Percentiles rank a stretch among this genome's conserved stretches.
Evolutionary conservation across 35 echinoderm and acorn worm species (phyloP).

Genomic region (Strongylocentrotus purpuratus): DNA sequence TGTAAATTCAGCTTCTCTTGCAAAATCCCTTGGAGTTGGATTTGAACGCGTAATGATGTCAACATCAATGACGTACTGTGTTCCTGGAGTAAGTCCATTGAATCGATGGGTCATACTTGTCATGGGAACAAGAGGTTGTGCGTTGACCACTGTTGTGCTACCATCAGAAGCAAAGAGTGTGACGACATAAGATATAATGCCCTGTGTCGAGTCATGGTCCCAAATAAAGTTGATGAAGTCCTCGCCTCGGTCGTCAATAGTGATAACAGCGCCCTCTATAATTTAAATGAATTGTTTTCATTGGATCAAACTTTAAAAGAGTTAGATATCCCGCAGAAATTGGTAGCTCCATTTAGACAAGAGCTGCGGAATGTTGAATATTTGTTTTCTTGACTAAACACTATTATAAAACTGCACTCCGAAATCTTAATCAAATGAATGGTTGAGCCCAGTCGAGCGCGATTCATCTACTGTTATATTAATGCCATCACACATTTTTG

Average conservation of each 20-base stretch:
- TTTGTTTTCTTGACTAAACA: no score
- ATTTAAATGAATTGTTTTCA: background rate
- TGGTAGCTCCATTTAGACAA: background rate
- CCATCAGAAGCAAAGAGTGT: background rate
- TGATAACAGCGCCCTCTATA: background rate
- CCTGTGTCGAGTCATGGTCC: background rate
- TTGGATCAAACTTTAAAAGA: background rate
- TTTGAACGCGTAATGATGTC: background rate
- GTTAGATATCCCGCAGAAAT: background rate
- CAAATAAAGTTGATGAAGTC: background rate
- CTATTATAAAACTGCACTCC: no score
- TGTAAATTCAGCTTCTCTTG: background rate
- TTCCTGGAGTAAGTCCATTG: background rate
- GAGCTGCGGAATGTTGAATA: no score
- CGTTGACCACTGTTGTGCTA: background rate
- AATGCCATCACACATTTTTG: no score
- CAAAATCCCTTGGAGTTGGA: background rate
- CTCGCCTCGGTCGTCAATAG: background rate
- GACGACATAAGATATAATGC: background rate
- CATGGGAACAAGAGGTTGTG: background rate
- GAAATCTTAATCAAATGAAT: no score
- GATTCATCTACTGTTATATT: no score
- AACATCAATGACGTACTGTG: conserved; percentile 4
- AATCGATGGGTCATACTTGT: background rate
- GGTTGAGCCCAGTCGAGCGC: no score